Conservation (phyloP, 2,888 invertebrate species). For the Melanostoma scalare region DNA sequence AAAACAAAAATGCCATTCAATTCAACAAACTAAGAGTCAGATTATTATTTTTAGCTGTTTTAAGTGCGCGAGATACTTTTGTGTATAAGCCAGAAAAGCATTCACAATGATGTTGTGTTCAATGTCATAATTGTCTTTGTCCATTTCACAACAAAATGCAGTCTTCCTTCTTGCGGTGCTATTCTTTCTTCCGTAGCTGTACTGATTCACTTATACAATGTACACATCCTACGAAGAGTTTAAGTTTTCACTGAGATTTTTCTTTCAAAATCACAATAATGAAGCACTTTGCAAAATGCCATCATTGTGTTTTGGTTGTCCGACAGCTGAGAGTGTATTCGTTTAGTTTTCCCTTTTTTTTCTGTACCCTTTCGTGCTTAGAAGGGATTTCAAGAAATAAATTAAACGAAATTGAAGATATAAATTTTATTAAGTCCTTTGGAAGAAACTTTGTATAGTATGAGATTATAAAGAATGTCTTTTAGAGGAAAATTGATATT, state of each 20-base stretch:
- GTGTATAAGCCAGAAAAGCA: background rate
- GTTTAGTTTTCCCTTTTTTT: background rate
- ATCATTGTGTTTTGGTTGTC: constrained; percentile 18
- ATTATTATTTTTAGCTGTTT: constrained; percentile 37
- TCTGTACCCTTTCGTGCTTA: constrained; percentile 5
- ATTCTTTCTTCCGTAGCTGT: constrained; percentile 5
- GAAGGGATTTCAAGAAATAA: constrained; percentile 15
- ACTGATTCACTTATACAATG: background rate
- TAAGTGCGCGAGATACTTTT: constrained; percentile 29
- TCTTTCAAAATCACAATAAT: constrained; percentile 10
- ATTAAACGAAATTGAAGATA: constrained; percentile 39
- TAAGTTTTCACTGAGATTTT: constrained; percentile 39
- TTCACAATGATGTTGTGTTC: constrained; percentile 39
- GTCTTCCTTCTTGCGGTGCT: constrained; percentile 15
- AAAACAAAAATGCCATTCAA: no score
- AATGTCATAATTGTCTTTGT: constrained; percentile 62
- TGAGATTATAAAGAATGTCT: background rate
- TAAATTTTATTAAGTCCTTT: constrained; percentile 24
- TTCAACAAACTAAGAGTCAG: background rate
- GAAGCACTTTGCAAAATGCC: constrained; percentile 1
- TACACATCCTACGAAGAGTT: constrained; percentile 5
- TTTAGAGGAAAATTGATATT: constrained; percentile 29
- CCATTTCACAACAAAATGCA: constrained; percentile 29
- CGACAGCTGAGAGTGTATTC: constrained; percentile 14
- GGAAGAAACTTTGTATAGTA: background rate